Conservation (phyloP, 35 echinoderm and acorn worm genomes). For the Ophioderma brevispina region DNA sequence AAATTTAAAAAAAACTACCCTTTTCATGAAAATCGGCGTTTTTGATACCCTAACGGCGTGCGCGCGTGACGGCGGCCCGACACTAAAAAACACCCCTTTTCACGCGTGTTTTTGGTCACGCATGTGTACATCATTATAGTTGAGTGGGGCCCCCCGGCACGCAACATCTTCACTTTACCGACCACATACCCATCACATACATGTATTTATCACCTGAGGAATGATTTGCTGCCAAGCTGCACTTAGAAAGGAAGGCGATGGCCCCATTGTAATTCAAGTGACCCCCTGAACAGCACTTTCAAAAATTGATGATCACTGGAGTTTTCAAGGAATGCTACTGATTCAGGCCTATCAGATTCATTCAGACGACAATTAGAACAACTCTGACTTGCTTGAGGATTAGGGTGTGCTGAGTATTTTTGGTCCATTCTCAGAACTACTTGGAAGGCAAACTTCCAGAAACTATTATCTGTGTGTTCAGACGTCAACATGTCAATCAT, state of each 20-base stretch:
- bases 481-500: background rate
- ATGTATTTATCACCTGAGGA: background rate
- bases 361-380: background rate
- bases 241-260: background rate
- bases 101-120: too few relatives aligned
- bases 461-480: background rate
- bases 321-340: background rate
- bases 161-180: background rate
- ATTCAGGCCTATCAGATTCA: background rate
- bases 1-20: too few relatives aligned
- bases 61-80: too few relatives aligned
- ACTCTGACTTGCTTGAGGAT: background rate
- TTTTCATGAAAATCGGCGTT: too few relatives aligned
- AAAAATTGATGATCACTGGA: background rate
- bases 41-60: too few relatives aligned
- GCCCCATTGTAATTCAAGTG: background rate
- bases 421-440: too few relatives aligned
- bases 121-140: too few relatives aligned
- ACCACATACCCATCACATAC: background rate
- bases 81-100: too few relatives aligned
- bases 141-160: too few relatives aligned
- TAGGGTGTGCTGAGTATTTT: too few relatives aligned
- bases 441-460: too few relatives aligned
- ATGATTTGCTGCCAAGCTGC: background rate
- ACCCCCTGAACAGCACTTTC: background rate